Evolutionary conservation across 2,888 invertebrate species (phyloP).

Genomic region (Leptinotarsa rubiginosa): DNA sequence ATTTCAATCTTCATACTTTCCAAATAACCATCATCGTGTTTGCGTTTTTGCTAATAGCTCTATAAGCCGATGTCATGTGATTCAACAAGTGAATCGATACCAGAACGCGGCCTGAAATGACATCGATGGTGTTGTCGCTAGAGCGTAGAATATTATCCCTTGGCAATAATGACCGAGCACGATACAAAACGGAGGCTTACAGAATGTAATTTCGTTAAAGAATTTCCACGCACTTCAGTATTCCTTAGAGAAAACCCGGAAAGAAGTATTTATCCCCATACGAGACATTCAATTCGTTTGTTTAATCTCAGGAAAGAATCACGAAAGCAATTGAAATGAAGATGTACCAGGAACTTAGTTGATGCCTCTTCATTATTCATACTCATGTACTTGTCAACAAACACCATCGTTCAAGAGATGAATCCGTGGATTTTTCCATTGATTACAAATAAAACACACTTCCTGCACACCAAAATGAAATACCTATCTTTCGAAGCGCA

Average conservation of each 20-base stretch:
- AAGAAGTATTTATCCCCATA: conserved; percentile 7
- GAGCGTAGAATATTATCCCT: conserved; percentile 18
- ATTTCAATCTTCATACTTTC: neutral
- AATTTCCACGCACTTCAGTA: conserved; percentile 5
- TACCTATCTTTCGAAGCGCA: too few relatives aligned
- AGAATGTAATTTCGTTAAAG: conserved; percentile 14
- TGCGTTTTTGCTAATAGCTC: conserved; percentile 14
- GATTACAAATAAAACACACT: too few relatives aligned
- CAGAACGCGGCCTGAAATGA: conserved; percentile 17
- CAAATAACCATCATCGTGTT: neutral
- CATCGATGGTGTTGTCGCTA: conserved; percentile 11
- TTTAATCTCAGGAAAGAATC: neutral
- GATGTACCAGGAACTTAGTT: neutral
- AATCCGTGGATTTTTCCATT: too few relatives aligned
- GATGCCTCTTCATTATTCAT: neutral
- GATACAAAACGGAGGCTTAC: conserved; percentile 7
- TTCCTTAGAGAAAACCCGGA: conserved; percentile 6
- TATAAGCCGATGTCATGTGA: conserved; percentile 29
- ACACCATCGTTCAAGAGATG: too few relatives aligned
- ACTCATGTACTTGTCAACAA: too few relatives aligned
- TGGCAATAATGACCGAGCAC: conserved; percentile 7
- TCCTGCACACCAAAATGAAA: too few relatives aligned
- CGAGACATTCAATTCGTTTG: conserved; percentile 7
- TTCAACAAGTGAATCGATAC: conserved; percentile 38
- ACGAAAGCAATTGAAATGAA: neutral